Conservation (phyloP, 2,113 vertebrate species). For the Progne subis region DNA sequence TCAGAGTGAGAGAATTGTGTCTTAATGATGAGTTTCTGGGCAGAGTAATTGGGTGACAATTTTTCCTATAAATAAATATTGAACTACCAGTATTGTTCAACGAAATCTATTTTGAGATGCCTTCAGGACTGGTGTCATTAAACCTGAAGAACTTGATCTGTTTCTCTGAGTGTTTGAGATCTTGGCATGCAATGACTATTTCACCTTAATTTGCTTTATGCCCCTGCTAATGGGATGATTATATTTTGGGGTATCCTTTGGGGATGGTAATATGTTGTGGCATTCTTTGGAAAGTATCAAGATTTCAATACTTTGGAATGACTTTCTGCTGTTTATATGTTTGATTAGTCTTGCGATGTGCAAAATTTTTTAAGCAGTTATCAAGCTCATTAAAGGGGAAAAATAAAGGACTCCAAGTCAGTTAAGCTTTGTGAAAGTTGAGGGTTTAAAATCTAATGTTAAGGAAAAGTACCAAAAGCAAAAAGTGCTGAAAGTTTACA, state of each 20-base stretch:
- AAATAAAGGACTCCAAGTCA: conserved; percentile 31
- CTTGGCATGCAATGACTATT: not conserved
- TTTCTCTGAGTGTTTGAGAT: not conserved
- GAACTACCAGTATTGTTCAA: not conserved
- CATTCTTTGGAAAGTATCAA: not conserved
- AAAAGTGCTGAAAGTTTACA: not conserved
- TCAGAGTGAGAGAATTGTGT: not conserved
- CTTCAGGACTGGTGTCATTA: not conserved
- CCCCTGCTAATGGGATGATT: not conserved
- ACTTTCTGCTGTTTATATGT: not conserved
- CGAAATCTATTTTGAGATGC: not conserved
- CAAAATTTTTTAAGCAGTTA: not conserved
- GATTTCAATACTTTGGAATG: not conserved
- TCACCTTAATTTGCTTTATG: not conserved
- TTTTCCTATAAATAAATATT: not conserved
- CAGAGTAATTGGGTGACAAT: not conserved
- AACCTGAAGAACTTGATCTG: not conserved
- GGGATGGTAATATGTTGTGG: not conserved
- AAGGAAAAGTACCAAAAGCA: conserved; percentile 57
- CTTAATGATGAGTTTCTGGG: not conserved
- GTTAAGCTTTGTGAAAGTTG: conserved; percentile 23
- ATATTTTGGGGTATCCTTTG: not conserved
- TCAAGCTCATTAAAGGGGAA: conserved; percentile 28
- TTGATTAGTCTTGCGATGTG: not conserved
- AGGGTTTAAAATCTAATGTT: conserved; percentile 33